Evolutionary conservation across 2,888 invertebrate genomes (phyloP).

Genomic region (Synanthedon myopaeformis): DNA sequence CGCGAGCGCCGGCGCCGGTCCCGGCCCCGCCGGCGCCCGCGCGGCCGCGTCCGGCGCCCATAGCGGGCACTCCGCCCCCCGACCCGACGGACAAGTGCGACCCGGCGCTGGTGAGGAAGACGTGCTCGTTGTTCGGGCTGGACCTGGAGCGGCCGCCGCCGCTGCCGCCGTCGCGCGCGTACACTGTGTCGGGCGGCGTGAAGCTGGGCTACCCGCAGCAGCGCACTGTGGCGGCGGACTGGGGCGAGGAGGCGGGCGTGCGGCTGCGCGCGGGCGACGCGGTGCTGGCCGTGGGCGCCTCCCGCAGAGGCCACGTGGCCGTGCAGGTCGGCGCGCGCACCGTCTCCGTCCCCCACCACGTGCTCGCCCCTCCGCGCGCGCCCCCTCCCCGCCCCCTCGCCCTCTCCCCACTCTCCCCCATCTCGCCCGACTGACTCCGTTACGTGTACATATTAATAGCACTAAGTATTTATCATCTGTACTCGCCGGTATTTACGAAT

Average conservation of each 20-base stretch:
- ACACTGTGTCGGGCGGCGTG: conserved; percentile 90
- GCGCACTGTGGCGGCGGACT: conserved; percentile 90
- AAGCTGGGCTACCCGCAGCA: conserved; percentile 94
- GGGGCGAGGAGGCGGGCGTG: conserved; percentile 66
- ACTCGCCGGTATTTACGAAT: background rate
- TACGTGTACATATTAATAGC: conserved; percentile 36
- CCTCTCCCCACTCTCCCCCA: conserved; percentile 36
- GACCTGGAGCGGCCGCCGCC: conserved; percentile 94
- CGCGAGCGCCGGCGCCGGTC: conserved; percentile 13
- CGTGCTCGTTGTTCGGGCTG: conserved; percentile 89
- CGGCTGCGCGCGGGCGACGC: conserved; percentile 76
- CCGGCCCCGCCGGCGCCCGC: conserved; percentile 43
- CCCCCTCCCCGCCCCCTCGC: conserved; percentile 31
- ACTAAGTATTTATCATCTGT: conserved; percentile 31
- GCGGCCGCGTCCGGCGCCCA: conserved; percentile 89
- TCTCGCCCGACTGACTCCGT: conserved; percentile 12
- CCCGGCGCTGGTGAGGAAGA: conserved; percentile 89
- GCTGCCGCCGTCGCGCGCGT: conserved; percentile 89
- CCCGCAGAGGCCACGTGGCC: conserved; percentile 87
- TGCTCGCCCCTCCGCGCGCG: conserved; percentile 53
- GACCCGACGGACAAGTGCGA: conserved; percentile 89
- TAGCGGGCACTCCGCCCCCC: conserved; percentile 90
- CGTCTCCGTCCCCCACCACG: conserved; percentile 50
- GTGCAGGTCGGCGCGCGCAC: conserved; percentile 73
- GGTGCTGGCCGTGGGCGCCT: conserved; percentile 90